Base-by-base conservation (phyloP, 2,113 vertebrate genomes). In the Heterochromis multidens region DNA sequence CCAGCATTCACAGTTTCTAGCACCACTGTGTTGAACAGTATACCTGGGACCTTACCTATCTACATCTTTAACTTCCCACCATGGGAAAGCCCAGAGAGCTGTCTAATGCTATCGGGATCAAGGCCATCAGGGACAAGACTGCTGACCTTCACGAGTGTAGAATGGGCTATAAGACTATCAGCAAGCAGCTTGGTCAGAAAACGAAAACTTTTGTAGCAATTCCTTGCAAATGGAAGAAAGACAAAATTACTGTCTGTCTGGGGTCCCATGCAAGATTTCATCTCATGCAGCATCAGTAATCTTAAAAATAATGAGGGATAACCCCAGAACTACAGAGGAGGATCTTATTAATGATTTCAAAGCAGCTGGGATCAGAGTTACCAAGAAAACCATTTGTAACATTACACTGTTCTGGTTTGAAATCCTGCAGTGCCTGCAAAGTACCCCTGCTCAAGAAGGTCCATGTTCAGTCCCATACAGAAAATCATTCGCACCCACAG, bases 311-410 rank as follows among this genome's bases (percentile, higher is more conserved):
- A 27, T 61, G 59, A 61, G 0, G 59, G 16, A 0, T 61, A 61
- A 0, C 59, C 10, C 16, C 59, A 61, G 59, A 61, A 61, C 59
- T 31, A 31, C 59, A 61, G 0, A 17, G 2, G 4, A 61, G 19
- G 59, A 61, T 19, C 27, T 61, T 16, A 19, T 61, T 7, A 61
- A 61, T 27, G 59, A 1, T 61, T 27, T 61, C 59, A 29, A 19
- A 61, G 59, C 59, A 10, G 59, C 27, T 61, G 59, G 0, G 59
- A 19, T n/a, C n/a, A n/a, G n/a, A n/a, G n/a, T n/a, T n/a, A n/a
- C n/a, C n/a, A n/a, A n/a, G n/a, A n/a, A n/a, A n/a, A n/a, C n/a
- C n/a, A n/a, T n/a, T n/a, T n/a, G n/a, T n/a, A n/a, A n/a, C 13
- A 46, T 46, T 46, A 46, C 11, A 16, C 43, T 14, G 43, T 46